Percentiles rank a stretch among this genome's conserved stretches.
Evolutionary conservation across 2,113 vertebrate species (phyloP).

Genomic region (Heterochromis multidens): DNA sequence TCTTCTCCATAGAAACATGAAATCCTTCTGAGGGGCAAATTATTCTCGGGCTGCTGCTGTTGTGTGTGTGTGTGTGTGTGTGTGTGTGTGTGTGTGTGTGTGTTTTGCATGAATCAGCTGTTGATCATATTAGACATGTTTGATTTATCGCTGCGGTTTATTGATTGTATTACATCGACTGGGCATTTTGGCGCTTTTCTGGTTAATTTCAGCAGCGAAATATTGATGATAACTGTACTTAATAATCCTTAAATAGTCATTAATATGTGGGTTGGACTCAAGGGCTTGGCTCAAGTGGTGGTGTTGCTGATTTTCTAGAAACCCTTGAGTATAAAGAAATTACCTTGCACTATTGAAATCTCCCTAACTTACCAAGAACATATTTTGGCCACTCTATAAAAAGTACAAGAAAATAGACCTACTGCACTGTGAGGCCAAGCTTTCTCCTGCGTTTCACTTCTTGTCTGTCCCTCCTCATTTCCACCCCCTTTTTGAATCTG

Average conservation of each 20-base stretch:
- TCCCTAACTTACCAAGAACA: neutral
- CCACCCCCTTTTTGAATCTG: neutral
- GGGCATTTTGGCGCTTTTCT: neutral
- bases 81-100: neutral
- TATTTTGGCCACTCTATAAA: neutral
- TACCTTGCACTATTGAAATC: neutral
- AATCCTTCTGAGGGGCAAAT: conserved; percentile 55
- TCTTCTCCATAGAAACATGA: conserved; percentile 73
- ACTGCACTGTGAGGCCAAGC: neutral
- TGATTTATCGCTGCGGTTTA: too few species aligned
- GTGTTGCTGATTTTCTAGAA: neutral
- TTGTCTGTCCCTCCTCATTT: rapidly evolving
- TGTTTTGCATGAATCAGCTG: too few species aligned
- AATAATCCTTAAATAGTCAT: neutral
- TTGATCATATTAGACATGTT: too few species aligned
- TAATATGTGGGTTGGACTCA: neutral
- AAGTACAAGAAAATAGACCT: neutral
- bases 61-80: neutral
- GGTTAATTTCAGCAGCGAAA: rapidly evolving
- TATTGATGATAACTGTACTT: neutral
- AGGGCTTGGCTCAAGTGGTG: neutral
- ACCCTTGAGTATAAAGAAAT: neutral
- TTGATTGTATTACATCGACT: too few species aligned
- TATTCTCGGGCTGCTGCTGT: too few species aligned
- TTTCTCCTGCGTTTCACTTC: neutral